Evolutionary conservation across 1,140 invertebrate genomes (phyloP), one percentile per base, ranked within the genome.

Genomic region (Manduca sexta): DNA sequence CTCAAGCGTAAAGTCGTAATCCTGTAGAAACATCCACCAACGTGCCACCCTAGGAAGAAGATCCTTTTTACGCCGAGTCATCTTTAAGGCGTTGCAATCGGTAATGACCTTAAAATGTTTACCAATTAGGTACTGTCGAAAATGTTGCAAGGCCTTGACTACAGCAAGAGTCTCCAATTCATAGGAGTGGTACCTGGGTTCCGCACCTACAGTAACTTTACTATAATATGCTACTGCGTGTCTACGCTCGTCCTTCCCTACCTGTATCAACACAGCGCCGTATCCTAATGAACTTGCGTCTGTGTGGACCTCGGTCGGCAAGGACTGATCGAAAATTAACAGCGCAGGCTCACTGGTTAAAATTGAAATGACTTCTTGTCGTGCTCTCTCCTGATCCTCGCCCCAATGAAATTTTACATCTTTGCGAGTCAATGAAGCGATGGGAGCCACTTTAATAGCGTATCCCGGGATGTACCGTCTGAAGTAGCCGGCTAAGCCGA

Each of bases 81-180:
- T 30, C 18, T 69, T 69, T 0, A 84, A 45, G 0, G 69, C 72
- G n/a, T 66, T 69, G 35, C 76, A 86, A 53, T 84, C 80, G 0
- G 77, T 83, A 7, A 85, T 51, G 0, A 86, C 53, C 2, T 34
- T 73, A 39, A 86, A 86, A 6, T 37, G 18, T 33, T 13, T 71
- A 1, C 75, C 78, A 8, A 80, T n/a, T 12, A 81, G 34, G 35
- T 72, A 78, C 12, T 70, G 53, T 35, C 74, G 56, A 42, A 78
- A 83, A 17, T 58, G 44, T 43, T 69, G 63, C 1, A 82, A 30
- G 0, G 64, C 54, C 12, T 53, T 50, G 6, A 80, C 52, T 6
- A 81, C 68, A 0, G 66, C 68, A 2, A 75, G 51, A 0, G 69
- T 67, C 41, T 75, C 73, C 6, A 80, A 44, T 52, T 82, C 75